These are phyloP conservation scores for Menidia menidia DNA, from an alignment of 2,797 vertebrate genomes.

Conservation along the genomic window DNA sequence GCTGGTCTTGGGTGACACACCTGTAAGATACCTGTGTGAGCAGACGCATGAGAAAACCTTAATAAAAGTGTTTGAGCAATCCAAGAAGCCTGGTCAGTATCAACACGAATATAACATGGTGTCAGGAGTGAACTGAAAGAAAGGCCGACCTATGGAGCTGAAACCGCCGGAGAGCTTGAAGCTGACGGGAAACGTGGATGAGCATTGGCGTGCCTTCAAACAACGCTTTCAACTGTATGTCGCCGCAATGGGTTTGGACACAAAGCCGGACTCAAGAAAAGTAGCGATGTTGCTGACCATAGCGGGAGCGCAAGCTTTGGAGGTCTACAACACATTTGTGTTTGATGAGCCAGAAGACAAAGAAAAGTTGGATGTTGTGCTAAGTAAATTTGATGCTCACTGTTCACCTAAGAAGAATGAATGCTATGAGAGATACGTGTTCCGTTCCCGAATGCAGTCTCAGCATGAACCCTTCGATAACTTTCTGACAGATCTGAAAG, in stretches of 20 bases:
- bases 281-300: not conserved
- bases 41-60: no score
- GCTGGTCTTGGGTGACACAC: no score
- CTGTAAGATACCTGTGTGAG: no score
- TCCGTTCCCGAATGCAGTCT: not conserved
- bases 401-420: no score
- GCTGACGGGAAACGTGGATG: not conserved
- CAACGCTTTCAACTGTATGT: conserved; percentile 1
- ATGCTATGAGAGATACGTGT: not conserved
- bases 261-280: not conserved
- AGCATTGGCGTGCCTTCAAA: not conserved
- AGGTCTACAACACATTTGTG: not conserved
- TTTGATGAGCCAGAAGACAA: not conserved
- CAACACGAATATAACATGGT: not conserved
- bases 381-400: not conserved
- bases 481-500: not conserved
- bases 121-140: not conserved
- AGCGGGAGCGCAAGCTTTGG: not conserved
- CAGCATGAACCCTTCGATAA: not conserved
- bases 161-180: not conserved
- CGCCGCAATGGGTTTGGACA: not conserved
- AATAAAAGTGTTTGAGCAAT: no score
- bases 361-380: not conserved
- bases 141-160: not conserved
- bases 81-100: no score